These are phyloP conservation scores for Clavelina lepadiformis DNA, from an alignment of 23 tunicate genomes.

Conservation along the genomic window DNA sequence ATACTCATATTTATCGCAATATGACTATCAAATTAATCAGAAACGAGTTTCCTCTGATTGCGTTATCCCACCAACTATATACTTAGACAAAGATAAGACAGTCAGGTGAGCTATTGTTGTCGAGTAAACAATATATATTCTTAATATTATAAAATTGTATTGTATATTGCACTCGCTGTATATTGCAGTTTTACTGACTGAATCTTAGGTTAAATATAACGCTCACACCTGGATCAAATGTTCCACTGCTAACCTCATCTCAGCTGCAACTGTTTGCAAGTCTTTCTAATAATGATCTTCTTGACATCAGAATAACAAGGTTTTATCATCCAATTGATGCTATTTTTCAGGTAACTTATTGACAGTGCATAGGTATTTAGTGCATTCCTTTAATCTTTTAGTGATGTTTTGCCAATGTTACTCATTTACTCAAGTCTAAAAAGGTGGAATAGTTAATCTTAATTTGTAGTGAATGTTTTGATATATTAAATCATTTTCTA, in stretches of 20 bases:
- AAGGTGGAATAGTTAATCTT: too few relatives aligned
- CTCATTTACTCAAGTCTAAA: too few relatives aligned
- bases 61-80: slow-evolving; percentile 19
- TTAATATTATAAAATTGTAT: background rate
- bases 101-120: slow-evolving; percentile 10
- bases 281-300: slow-evolving; percentile 1
- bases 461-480: too few relatives aligned
- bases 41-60: background rate
- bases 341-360: too few relatives aligned
- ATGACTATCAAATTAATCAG: slow-evolving; percentile 3
- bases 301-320: too few relatives aligned
- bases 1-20: background rate
- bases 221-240: background rate
- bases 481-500: too few relatives aligned
- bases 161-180: too few relatives aligned
- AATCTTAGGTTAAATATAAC: slow-evolving; percentile 15
- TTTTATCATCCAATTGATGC: too few relatives aligned
- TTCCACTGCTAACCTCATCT: background rate
- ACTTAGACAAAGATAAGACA: slow-evolving; percentile 34
- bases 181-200: too few relatives aligned
- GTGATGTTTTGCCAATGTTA: too few relatives aligned
- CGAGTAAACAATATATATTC: background rate
- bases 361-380: too few relatives aligned
- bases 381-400: too few relatives aligned
- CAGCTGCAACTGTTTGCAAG: slow-evolving; percentile 2